Percentiles rank a stretch among this genome's conserved stretches.
These are phyloP conservation scores for Malurus elegans DNA, from an alignment of 2,113 vertebrate species.

Conservation along the genomic window DNA sequence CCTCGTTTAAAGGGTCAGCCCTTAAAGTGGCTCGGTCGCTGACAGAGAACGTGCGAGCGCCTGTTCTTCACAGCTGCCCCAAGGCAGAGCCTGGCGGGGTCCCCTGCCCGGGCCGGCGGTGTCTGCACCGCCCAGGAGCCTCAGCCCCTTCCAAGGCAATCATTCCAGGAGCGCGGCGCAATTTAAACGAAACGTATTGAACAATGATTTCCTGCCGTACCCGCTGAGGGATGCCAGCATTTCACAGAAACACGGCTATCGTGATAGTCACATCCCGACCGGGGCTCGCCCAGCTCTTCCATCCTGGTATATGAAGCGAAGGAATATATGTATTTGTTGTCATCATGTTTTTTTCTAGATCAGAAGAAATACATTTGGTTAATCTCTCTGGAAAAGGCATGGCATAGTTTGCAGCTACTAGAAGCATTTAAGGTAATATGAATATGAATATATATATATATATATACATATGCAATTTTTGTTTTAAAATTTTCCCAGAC, in stretches of 20 bases:
- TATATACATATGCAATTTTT: background rate
- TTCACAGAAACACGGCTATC: fast-evolving
- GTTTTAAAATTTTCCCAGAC: background rate
- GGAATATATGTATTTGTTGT: fast-evolving
- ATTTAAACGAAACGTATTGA: background rate
- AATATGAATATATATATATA: background rate
- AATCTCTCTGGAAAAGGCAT: background rate
- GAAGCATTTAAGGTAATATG: background rate
- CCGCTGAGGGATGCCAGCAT: background rate
- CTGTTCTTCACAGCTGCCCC: no score
- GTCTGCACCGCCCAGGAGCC: background rate
- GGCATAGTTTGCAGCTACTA: background rate
- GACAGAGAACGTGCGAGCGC: no score
- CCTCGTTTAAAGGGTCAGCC: background rate
- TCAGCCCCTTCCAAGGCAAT: fast-evolving
- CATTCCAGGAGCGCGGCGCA: background rate
- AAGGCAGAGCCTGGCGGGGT: no score
- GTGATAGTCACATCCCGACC: fast-evolving
- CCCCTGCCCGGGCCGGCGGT: background rate
- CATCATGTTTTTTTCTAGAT: background rate
- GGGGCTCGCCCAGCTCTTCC: background rate
- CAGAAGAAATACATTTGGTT: background rate
- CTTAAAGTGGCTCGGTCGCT: background rate
- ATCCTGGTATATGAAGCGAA: fast-evolving
- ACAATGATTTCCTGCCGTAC: fast-evolving